phyloP scores from a whole-genome alignment of 2,797 vertebrate genomes.

The Astyanax mexicanus region DNA sequence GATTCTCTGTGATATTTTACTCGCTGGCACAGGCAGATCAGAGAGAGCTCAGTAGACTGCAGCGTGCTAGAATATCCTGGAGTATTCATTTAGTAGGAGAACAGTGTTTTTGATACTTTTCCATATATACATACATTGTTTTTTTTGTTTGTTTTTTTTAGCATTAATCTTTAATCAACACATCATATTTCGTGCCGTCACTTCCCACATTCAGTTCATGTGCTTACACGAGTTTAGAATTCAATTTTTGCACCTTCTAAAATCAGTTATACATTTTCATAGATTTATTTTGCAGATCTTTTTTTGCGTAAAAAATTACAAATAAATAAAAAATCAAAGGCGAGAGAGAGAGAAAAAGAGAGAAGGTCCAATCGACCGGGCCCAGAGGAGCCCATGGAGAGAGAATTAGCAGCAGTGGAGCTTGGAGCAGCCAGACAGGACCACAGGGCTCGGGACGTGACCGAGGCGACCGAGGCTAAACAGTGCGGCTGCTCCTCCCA shows the following conservation, averaged over 20 bases:
- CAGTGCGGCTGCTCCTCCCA: neutral
- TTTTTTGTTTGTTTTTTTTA: constrained; percentile 62
- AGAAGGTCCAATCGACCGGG: constrained; percentile 56
- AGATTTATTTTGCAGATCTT: constrained; percentile 65
- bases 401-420: constrained; percentile 1
- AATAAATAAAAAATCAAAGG: constrained; percentile 61
- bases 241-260: constrained; percentile 61
- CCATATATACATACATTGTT: constrained; percentile 54
- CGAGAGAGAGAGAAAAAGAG: constrained; percentile 53
- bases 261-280: constrained; percentile 59
- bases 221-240: constrained; percentile 75
- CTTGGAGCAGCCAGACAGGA: neutral
- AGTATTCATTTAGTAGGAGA: neutral
- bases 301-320: constrained; percentile 45
- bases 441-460: too few species aligned
- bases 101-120: constrained; percentile 6
- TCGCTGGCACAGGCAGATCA: neutral
- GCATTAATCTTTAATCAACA: constrained; percentile 48
- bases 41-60: neutral
- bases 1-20: neutral
- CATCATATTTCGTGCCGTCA: constrained; percentile 42
- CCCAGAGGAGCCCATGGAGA: neutral
- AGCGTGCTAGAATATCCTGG: neutral
- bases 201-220: constrained; percentile 69
- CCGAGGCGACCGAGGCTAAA: constrained; percentile 18